phyloP scores from a whole-genome alignment of 64 coral and sea anemone genomes.

The Catalaphyllia jardinei region DNA sequence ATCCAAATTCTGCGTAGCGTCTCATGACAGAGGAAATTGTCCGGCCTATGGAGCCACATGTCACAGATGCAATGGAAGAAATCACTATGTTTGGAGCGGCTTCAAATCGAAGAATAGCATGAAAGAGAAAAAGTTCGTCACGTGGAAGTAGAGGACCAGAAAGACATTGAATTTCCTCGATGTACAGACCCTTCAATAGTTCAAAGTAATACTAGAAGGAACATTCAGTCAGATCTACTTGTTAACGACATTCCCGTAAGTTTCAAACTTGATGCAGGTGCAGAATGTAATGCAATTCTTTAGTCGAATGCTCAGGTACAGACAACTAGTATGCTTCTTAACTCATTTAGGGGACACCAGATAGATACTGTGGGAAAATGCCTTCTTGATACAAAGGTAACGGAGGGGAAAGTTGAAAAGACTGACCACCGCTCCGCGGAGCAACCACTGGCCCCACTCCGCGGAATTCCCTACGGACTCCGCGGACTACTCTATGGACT shows the following conservation, averaged over 20 bases:
- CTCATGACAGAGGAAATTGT: constrained; percentile 36
- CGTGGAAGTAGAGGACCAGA: not conserved
- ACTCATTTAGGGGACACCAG: constrained; percentile 52
- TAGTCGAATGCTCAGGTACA: constrained; percentile 50
- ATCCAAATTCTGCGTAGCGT: constrained; percentile 23
- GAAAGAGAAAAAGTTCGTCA: constrained; percentile 1
- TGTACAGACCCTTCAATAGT: no score
- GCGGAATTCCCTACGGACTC: no score
- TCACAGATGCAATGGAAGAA: constrained; percentile 41
- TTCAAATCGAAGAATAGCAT: not conserved
- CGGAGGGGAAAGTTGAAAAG: not conserved
- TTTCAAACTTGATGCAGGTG: constrained; percentile 71
- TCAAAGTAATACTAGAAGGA: constrained; percentile 44
- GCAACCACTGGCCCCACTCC: no score
- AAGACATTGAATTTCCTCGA: not conserved
- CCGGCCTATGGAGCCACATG: constrained; percentile 26
- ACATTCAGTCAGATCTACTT: constrained; percentile 41
- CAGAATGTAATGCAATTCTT: constrained; percentile 55
- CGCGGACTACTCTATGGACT: no score
- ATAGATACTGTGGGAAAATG: constrained; percentile 12
- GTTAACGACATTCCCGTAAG: constrained; percentile 33
- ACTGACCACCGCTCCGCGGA: no score
- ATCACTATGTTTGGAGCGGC: constrained; percentile 37
- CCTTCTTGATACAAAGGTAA: not conserved
- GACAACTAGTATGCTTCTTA: constrained; percentile 46